Base-by-base conservation (phyloP, 2,888 invertebrate genomes). In the Rhamnusium bicolor region DNA sequence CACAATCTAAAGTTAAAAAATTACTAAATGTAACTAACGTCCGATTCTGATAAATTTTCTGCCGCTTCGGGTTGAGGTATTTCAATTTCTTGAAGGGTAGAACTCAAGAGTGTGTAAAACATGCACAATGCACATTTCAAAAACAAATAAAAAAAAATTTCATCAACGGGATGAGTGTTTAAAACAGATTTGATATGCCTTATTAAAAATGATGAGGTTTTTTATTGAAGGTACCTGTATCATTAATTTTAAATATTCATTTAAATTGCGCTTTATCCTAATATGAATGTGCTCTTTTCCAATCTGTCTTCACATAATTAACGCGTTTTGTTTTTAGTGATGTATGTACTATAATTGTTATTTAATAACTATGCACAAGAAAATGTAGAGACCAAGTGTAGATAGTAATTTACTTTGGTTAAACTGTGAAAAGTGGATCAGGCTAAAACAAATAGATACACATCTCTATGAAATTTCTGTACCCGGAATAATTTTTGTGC, bases 391-490 rank as follows among this genome's bases (percentile, higher is more conserved):
- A 54, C n/a, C 10, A 24, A 54, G 27, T 24, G 54, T n/a, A 24
- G 54, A 54, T 54, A 14, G 24, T 24, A 54, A 54, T 54, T 24
- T 24, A 24, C 54, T 24, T 12, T 27, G 27, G 24, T 54, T 54
- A 24, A 54, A 27, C 27, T 54, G 54, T 24, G 51, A 54, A 24
- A 54, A 54, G 54, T 54, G 54, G 54, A 54, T 54, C 54, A 54
- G 24, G 24, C 19, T 54, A n/a, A 24, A 54, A 54, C n/a, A 24
- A 54, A 54, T n/a, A 24, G 24, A 24, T 54, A 24, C 14, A 24
- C 24, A 24, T 54, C 21, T 54, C n/a, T 12, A 40, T 40, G 40
- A 40, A 40, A n/a, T 40, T 40, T 40, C 40, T 40, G n/a, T 40
- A 40, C 40, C 40, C 40, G 40, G 40, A 40, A 40, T 40, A 14